These are phyloP conservation scores for Amphiprion percula DNA, from an alignment of 2,113 vertebrate species.

Conservation along the genomic window DNA sequence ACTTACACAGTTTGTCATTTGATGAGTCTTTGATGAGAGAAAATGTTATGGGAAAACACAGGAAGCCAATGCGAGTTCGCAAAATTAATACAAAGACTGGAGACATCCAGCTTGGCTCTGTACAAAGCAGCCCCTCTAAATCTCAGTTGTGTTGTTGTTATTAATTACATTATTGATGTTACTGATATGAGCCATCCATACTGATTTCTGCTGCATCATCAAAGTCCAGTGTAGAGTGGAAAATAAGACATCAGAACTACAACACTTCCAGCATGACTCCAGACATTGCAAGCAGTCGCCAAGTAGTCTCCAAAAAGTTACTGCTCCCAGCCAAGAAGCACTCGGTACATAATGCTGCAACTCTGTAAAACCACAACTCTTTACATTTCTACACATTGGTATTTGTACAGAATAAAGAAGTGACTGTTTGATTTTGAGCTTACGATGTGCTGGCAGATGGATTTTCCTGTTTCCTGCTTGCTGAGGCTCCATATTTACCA, in stretches of 20 bases:
- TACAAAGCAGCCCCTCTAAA: not conserved
- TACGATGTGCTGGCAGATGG: not conserved
- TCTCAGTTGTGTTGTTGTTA: not conserved
- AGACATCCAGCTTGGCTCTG: not conserved
- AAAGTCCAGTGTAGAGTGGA: not conserved
- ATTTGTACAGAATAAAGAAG: conserved; percentile 2
- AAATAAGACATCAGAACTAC: conserved; percentile 8
- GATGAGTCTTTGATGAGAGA: not conserved
- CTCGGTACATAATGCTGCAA: conserved; percentile 1
- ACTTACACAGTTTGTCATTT: not conserved
- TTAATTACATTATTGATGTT: not conserved
- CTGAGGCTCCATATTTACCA: not conserved
- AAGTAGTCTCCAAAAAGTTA: conserved; percentile 19
- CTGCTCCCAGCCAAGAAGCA: not conserved
- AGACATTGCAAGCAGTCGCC: not conserved
- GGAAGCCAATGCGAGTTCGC: not conserved
- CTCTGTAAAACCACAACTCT: not conserved
- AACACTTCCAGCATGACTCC: not conserved
- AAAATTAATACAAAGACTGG: not conserved
- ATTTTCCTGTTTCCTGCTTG: not conserved
- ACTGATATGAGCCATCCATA: not conserved
- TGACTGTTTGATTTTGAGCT: conserved; percentile 18
- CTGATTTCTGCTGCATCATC: not conserved
- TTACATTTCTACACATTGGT: not conserved
- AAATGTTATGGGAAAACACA: not conserved